phyloP scores from a whole-genome alignment of 1,140 invertebrate genomes.

The Trypoxylus dichotomus region DNA sequence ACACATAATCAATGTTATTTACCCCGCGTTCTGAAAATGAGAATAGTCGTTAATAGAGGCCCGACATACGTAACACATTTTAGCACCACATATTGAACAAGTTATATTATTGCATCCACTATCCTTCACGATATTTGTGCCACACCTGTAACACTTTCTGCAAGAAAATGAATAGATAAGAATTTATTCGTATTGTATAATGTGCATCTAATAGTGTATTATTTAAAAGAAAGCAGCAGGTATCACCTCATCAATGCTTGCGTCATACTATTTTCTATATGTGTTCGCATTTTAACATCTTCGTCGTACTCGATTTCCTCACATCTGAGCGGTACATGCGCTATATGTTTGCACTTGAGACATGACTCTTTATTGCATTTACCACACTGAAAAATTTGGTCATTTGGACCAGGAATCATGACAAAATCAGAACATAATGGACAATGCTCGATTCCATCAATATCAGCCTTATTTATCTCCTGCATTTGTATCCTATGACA shows the following conservation, averaged over 20 bases:
- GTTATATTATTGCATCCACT: conserved; percentile 74
- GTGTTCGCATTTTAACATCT: conserved; percentile 58
- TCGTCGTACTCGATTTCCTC: conserved; percentile 62
- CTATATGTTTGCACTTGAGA: conserved; percentile 61
- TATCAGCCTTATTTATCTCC: conserved; percentile 61
- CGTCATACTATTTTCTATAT: conserved; percentile 66
- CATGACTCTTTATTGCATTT: conserved; percentile 67
- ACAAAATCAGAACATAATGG: conserved; percentile 63
- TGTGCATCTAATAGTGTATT: no score
- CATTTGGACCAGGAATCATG: conserved; percentile 58
- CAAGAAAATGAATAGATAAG: conserved; percentile 35
- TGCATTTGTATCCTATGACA: conserved; percentile 58
- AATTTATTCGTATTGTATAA: background rate
- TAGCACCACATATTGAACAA: conserved; percentile 65
- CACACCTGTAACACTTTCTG: conserved; percentile 64
- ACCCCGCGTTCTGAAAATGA: conserved; percentile 62
- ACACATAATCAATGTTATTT: conserved; percentile 18
- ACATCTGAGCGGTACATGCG: conserved; percentile 64
- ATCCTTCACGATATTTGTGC: conserved; percentile 63
- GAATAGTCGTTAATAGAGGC: conserved; percentile 60
- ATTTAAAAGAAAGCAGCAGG: no score
- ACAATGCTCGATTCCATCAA: conserved; percentile 62
- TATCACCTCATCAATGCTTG: conserved; percentile 59
- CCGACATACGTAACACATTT: conserved; percentile 71
- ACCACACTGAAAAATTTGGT: conserved; percentile 64